Evolutionary conservation across 2,797 vertebrate genomes (phyloP).

Genomic region (Tolypeutes matacus): DNA sequence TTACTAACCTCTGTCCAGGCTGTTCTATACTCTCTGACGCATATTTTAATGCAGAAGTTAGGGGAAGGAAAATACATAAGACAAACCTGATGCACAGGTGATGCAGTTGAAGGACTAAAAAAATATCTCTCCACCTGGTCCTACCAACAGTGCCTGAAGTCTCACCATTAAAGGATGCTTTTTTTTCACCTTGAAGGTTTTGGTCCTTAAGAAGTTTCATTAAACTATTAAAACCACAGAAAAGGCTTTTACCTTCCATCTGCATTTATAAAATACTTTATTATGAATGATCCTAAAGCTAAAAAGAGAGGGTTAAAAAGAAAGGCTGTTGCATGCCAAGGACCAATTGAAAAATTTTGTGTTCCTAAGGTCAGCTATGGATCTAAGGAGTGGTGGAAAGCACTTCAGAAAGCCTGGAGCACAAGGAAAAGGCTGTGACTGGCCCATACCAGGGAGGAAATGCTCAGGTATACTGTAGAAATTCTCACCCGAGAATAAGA

Average conservation of each 20-base stretch:
- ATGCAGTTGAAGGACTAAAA: background rate
- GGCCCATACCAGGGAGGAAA: background rate
- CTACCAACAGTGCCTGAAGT: background rate
- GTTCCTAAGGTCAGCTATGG: background rate
- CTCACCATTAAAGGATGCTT: background rate
- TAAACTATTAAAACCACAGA: background rate
- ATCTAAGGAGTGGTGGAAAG: background rate
- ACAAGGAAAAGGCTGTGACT: background rate
- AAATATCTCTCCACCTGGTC: background rate
- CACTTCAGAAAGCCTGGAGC: background rate
- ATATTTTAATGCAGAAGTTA: background rate
- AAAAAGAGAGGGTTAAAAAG: background rate
- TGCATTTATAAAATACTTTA: background rate
- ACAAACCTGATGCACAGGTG: background rate
- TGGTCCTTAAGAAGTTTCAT: background rate
- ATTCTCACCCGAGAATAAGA: background rate
- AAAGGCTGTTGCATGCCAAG: background rate
- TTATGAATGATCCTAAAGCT: background rate
- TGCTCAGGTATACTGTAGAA: background rate
- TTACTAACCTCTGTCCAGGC: background rate
- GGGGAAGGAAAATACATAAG: background rate
- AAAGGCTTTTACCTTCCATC: background rate
- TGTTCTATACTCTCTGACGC: background rate
- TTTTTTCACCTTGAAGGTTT: background rate
- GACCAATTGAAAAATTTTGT: background rate